These are phyloP conservation scores for Melanotaenia parkinsoni DNA, from an alignment of 2,797 vertebrate species.

Conservation along the genomic window DNA sequence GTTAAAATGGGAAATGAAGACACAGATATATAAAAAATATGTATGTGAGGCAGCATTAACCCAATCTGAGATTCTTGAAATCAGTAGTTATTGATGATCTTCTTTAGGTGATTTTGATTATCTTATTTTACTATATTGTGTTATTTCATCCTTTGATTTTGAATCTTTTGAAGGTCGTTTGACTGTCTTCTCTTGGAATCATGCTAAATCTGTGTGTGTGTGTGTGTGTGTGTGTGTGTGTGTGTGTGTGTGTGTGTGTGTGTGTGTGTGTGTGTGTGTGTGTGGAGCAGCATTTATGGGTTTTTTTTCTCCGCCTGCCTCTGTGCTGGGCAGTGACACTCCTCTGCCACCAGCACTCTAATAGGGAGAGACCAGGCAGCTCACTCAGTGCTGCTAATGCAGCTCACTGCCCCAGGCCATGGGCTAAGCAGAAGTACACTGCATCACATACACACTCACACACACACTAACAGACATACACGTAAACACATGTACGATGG, in stretches of 20 bases:
- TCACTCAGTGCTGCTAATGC: conserved; percentile 79
- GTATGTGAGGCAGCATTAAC: not conserved
- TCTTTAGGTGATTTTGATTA: not conserved
- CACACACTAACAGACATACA: conserved; percentile 37
- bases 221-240: conserved; percentile 41
- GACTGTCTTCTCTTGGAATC: conserved; percentile 40
- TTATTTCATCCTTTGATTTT: conserved; percentile 23
- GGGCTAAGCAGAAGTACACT: conserved; percentile 75
- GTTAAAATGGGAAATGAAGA: not conserved
- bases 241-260: conserved; percentile 29
- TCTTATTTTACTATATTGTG: not conserved
- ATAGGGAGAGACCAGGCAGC: conserved; percentile 81
- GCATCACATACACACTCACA: conserved; percentile 51
- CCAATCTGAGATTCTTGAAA: not conserved
- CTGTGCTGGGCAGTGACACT: conserved; percentile 72
- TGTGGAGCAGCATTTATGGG: conserved; percentile 19
- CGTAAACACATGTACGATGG: conserved; percentile 45
- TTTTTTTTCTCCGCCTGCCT: conserved; percentile 21
- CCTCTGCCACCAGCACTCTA: conserved; percentile 84
- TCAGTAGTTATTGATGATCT: not conserved
- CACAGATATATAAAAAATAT: not conserved
- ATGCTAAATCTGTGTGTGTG: conserved; percentile 40
- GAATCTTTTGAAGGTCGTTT: conserved; percentile 23
- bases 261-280: conserved; percentile 42
- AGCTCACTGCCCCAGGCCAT: conserved; percentile 81